Base-by-base conservation (phyloP, 2,888 invertebrate genomes). In the Machimus rusticus region DNA sequence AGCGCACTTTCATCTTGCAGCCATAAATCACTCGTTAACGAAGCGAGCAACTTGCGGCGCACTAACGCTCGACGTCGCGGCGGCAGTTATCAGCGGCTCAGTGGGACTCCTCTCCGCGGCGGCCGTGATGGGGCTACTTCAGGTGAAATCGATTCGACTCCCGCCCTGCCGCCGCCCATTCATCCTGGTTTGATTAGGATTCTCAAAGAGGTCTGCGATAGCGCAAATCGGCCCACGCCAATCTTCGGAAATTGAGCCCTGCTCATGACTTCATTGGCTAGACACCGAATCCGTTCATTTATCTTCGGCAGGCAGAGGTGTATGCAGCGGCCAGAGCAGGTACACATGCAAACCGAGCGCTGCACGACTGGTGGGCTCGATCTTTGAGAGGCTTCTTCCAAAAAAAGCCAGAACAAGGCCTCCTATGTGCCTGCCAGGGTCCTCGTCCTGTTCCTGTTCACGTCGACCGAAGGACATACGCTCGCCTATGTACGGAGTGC, bases 331-430 rank as follows among this genome's bases (percentile, higher is more conserved):
- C 43, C 23, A 76, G 57, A 57, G 19, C 23, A 23, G 66, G 66
- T 12, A 34, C 43, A 74, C 43, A 74, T 74, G 39, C 74, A 85
- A 39, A 85, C 57, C 34, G 12, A 39, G 28, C 31, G 12, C 28
- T 16, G 46, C 23, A 74, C 46, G 43, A 34, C 19, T 66, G 66
- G 66, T 66, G 31, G 43, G 74, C 46, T 85, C 85, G 31, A 85
- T 74, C 74, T 85, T 85, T 85, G 85, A 85, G 85, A 85, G 85
- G 85, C 74, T 85, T 85, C 85, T 74, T 85, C 51, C 51, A 82
- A 82, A 66, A 82, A 46, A 82, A 82, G 57, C 37, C 28, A 57
- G 79, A 23, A 79, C 23, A 51, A 46, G 9, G 79, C 28, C 55
- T 51, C 79, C 79, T 79, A 79, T 79, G 51, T 79, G 55, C 79